Evolutionary conservation across 2,888 invertebrate species (phyloP), one percentile per base, ranked within the genome.

Genomic region (Plusia festucae): DNA sequence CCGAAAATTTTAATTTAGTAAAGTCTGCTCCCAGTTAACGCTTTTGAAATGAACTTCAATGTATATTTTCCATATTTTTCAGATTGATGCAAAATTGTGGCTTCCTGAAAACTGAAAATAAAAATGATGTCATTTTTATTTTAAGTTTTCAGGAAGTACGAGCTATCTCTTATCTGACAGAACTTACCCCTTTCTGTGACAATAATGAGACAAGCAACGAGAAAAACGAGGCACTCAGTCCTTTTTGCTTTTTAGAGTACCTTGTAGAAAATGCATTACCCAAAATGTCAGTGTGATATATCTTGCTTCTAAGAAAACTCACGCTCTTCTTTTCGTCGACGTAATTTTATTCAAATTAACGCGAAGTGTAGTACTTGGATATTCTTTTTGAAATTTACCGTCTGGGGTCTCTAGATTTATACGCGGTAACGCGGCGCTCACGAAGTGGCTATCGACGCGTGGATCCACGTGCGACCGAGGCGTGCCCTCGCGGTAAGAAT

Each of bases 401-500:
- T 63, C 64, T 73, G 53, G 55, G 65, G 56, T 73, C 53, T 65
- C 73, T 69, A 73, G 75, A 79, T 80, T 83, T 81, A 81, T 82
- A 77, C 57, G 78, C 65, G 68, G 83, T 85, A 88, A 88, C 85
- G 82, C 81, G 82, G 83, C 62, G 82, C 86, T 90, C 92, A 91
- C 91, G 91, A 90, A 83, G 86, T 80, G 82, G 85, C 88, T 93
- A 93, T 93, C 93, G 88, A 90, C 86, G 91, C 93, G 92, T 92
- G 93, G 88, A 93, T 93, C 93, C 91, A 90, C 88, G 90, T 88
- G 90, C 91, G 90, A 90, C 89, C 82, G 82, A 86, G 89, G 90
- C 91, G 89, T 90, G 90, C 86, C 87, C 85, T 83, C 84, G 72
- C 82, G 76, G 86, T 89, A 91, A 92, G 88, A 88, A 91, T 92